Evolutionary conservation across 2,113 vertebrate genomes (phyloP).

Genomic region (Riparia riparia): DNA sequence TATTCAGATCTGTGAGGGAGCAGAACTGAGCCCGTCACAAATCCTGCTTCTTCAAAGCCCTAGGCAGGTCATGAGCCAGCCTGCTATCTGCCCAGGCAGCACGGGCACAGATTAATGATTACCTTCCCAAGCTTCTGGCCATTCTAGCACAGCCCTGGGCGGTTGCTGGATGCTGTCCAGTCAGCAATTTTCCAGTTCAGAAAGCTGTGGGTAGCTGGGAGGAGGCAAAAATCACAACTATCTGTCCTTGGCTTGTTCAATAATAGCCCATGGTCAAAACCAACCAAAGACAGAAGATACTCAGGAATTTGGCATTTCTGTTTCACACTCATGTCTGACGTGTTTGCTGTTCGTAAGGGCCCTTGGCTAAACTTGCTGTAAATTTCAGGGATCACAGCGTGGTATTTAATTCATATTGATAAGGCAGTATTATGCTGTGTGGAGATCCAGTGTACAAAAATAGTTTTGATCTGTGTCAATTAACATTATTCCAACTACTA

Average conservation of each 20-base stretch:
- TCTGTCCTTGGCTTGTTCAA: background rate
- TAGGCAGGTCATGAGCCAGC: background rate
- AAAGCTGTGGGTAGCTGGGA: background rate
- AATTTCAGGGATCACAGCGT: background rate
- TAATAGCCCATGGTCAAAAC: background rate
- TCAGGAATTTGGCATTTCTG: background rate
- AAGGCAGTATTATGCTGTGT: background rate
- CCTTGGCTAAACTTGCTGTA: background rate
- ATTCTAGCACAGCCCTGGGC: background rate
- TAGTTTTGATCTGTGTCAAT: background rate
- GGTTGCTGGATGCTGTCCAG: background rate
- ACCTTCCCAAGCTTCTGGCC: background rate
- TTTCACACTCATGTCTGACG: background rate
- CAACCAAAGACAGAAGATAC: background rate
- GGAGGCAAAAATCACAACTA: background rate
- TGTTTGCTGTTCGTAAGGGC: background rate
- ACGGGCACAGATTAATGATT: background rate
- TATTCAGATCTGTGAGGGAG: background rate
- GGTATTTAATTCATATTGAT: background rate
- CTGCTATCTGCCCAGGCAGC: background rate
- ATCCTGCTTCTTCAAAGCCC: background rate
- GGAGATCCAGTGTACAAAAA: background rate
- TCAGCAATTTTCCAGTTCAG: conserved; percentile 5
- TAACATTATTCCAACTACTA: background rate
- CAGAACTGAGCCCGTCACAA: background rate